Evolutionary conservation across 2,888 invertebrate genomes (phyloP).

Genomic region (Myopa tessellatipennis): DNA sequence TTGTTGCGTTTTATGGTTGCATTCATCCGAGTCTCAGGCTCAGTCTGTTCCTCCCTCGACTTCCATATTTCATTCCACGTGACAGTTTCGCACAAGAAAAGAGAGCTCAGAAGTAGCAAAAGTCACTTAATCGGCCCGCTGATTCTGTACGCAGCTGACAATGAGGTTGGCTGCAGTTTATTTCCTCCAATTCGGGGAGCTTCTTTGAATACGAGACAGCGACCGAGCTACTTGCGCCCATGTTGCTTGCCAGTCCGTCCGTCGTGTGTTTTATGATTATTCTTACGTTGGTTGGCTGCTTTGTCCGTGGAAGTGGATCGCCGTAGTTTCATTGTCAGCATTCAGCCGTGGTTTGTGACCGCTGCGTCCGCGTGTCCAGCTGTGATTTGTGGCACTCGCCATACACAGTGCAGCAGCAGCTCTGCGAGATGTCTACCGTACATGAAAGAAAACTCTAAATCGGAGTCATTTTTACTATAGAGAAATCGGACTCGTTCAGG

Average conservation of each 20-base stretch:
- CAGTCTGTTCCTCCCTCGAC: neutral
- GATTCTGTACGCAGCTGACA: constrained; percentile 42
- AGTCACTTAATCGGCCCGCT: constrained; percentile 40
- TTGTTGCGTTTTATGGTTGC: too few relatives aligned
- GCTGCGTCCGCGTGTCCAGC: constrained; percentile 20
- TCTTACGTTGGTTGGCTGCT: constrained; percentile 20
- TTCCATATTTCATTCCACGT: constrained; percentile 39
- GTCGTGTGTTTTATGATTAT: constrained; percentile 33
- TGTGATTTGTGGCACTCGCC: constrained; percentile 36
- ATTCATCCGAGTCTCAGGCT: too few relatives aligned
- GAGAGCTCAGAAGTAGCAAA: constrained; percentile 16
- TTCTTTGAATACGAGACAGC: neutral
- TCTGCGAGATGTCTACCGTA: neutral
- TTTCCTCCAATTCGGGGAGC: neutral
- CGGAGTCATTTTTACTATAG: neutral
- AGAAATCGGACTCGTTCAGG: neutral
- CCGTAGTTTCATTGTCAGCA: constrained; percentile 40
- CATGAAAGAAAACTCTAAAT: neutral
- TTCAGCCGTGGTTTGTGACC: constrained; percentile 31
- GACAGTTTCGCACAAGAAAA: constrained; percentile 30
- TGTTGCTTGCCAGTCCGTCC: neutral
- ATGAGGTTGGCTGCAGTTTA: constrained; percentile 37
- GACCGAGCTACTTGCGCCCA: neutral
- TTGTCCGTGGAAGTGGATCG: constrained; percentile 31
- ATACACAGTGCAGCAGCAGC: constrained; percentile 5